Evolutionary conservation across 2,888 invertebrate species (phyloP).

Genomic region (Ellobium chinense): DNA sequence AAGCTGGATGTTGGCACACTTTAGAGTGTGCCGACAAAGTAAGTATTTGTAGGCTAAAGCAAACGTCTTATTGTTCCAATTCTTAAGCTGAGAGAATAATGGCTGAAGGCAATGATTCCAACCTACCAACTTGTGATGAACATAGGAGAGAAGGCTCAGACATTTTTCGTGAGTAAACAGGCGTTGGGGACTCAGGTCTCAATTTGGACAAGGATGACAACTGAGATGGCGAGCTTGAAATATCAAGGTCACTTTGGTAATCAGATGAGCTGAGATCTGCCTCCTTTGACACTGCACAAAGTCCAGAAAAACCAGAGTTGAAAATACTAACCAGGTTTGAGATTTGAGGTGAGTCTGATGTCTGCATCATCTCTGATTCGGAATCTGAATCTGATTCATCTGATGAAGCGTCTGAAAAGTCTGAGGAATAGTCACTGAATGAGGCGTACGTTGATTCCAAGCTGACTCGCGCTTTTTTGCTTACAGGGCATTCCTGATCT

Average conservation of each 20-base stretch:
- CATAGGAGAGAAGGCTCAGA: constrained; percentile 30
- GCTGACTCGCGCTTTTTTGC: constrained; percentile 40
- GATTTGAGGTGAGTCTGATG: constrained; percentile 68
- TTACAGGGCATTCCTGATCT: constrained; percentile 13
- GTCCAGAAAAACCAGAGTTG: constrained; percentile 71
- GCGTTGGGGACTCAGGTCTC: constrained; percentile 11
- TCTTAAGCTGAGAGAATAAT: constrained; percentile 41
- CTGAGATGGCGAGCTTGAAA: constrained; percentile 2
- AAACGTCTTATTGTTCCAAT: neutral
- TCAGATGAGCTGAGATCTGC: neutral
- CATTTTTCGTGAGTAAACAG: constrained; percentile 28
- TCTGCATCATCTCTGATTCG: neutral
- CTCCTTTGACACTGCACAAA: constrained; percentile 51
- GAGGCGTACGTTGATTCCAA: neutral
- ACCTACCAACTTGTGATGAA: constrained; percentile 32
- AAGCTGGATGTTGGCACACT: too few relatives aligned
- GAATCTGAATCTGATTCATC: constrained; percentile 23
- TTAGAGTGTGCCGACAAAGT: too few relatives aligned
- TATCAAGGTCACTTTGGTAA: constrained; percentile 12
- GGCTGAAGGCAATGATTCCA: constrained; percentile 44
- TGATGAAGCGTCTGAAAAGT: constrained; percentile 4
- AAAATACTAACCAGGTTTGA: constrained; percentile 73
- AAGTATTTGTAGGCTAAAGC: too few relatives aligned
- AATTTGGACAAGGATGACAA: neutral
- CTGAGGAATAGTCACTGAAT: neutral